Conservation (phyloP, 1,140 invertebrate species). For the Drosophila persimilis region DNA sequence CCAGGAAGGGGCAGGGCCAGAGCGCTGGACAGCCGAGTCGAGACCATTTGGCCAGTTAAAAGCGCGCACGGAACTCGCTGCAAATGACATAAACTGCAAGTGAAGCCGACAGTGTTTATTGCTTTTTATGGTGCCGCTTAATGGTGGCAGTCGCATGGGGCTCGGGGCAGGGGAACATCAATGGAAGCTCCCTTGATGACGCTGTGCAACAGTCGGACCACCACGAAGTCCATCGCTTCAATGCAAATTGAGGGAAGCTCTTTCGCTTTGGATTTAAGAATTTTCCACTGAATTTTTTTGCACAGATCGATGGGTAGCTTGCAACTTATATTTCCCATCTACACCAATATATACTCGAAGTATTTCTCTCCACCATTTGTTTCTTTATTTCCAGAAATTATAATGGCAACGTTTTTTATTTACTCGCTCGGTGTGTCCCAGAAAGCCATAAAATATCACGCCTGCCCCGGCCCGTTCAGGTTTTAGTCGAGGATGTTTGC, state of each 20-base stretch:
- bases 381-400: conserved; percentile 32
- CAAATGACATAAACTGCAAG: conserved; percentile 73
- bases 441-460: conserved; percentile 58
- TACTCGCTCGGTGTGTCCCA: conserved; percentile 48
- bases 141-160: conserved; percentile 59
- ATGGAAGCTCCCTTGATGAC: conserved; percentile 8
- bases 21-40: conserved; percentile 4
- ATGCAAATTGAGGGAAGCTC: too few relatives aligned
- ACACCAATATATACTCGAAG: too few relatives aligned
- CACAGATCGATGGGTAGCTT: too few relatives aligned
- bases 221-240: background rate
- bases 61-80: conserved; percentile 54
- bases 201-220: conserved; percentile 3
- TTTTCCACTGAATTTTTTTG: too few relatives aligned
- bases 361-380: background rate
- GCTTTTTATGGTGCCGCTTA: conserved; percentile 73
- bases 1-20: conserved; percentile 1
- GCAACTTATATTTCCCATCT: conserved; percentile 4
- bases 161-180: background rate
- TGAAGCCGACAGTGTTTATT: conserved; percentile 69
- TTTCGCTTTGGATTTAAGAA: too few relatives aligned
- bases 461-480: conserved; percentile 20
- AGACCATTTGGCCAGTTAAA: conserved; percentile 55
- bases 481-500: conserved; percentile 36
- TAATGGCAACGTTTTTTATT: conserved; percentile 53